These are phyloP conservation scores for Synanthedon vespiformis DNA, from an alignment of 2,888 invertebrate species.

Conservation along the genomic window DNA sequence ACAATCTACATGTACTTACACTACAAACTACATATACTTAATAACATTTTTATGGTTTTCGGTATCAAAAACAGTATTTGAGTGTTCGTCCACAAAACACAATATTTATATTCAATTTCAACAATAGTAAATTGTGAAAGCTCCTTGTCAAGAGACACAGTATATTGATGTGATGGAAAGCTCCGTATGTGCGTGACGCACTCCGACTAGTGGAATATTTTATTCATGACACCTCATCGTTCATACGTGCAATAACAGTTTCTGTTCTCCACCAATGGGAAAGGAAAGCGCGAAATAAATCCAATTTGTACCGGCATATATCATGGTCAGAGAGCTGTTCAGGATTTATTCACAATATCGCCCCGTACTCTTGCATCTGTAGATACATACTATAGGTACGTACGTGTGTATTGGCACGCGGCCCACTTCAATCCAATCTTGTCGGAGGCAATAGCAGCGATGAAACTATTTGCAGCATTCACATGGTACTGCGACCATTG, in stretches of 20 bases:
- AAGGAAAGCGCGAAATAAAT: conserved; percentile 58
- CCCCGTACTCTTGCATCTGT: conserved; percentile 10
- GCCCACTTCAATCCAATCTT: conserved; percentile 41
- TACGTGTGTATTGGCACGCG: conserved; percentile 21
- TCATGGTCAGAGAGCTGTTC: conserved; percentile 53
- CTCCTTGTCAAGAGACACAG: too few relatives aligned
- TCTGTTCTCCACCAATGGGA: conserved; percentile 49
- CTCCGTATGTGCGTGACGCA: conserved; percentile 36
- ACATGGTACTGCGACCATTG: neutral
- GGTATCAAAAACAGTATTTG: too few relatives aligned
- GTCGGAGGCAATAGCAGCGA: conserved; percentile 15
- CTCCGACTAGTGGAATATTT: conserved; percentile 41
- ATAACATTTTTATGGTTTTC: too few relatives aligned
- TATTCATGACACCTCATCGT: conserved; percentile 59
- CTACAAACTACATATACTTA: too few relatives aligned
- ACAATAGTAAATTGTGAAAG: too few relatives aligned
- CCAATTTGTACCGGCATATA: conserved; percentile 64
- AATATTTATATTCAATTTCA: too few relatives aligned
- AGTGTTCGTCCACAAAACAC: too few relatives aligned
- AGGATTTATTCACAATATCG: conserved; percentile 57
- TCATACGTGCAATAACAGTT: conserved; percentile 61
- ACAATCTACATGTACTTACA: conserved; percentile 17
- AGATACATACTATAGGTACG: neutral
- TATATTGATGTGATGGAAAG: conserved; percentile 4
- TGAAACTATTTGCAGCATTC: conserved; percentile 18